Conservation (phyloP, 2,888 invertebrate species). For the Lasioglossum leucozonium region DNA sequence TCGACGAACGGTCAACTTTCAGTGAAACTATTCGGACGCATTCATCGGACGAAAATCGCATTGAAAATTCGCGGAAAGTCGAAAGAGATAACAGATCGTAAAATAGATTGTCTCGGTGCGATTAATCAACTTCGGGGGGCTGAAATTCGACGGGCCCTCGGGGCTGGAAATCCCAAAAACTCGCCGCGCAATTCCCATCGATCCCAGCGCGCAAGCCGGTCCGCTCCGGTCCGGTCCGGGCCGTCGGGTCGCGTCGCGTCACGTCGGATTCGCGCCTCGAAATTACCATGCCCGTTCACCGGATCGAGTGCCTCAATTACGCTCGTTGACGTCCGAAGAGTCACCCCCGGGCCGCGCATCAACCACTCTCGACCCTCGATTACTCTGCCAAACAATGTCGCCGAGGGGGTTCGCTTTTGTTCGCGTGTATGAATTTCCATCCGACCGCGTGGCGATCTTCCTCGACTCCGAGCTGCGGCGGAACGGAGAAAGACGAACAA, state of each 20-base stretch:
- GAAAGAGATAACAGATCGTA: constrained; percentile 3
- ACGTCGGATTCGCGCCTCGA: constrained; percentile 22
- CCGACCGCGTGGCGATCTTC: neutral
- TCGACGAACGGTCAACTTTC: neutral
- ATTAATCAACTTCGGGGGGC: neutral
- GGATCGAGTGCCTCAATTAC: constrained; percentile 37
- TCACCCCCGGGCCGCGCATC: constrained; percentile 3
- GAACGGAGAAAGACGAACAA: neutral
- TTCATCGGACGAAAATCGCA: neutral
- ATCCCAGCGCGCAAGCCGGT: neutral
- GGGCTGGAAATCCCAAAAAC: neutral
- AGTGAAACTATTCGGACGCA: neutral
- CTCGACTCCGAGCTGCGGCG: neutral
- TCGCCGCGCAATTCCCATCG: neutral
- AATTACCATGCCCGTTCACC: constrained; percentile 16
- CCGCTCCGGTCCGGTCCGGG: no score
- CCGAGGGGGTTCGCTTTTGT: constrained; percentile 13
- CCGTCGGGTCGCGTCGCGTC: no score
- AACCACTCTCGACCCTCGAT: constrained; percentile 29
- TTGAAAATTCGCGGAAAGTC: neutral
- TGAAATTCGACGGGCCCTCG: neutral
- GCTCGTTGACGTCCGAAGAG: constrained; percentile 22
- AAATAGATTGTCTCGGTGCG: neutral
- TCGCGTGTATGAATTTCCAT: constrained; percentile 38
- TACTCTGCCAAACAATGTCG: constrained; percentile 32